Evolutionary conservation across 2,797 vertebrate species (phyloP).

Genomic region (Novumbra hubbsi): DNA sequence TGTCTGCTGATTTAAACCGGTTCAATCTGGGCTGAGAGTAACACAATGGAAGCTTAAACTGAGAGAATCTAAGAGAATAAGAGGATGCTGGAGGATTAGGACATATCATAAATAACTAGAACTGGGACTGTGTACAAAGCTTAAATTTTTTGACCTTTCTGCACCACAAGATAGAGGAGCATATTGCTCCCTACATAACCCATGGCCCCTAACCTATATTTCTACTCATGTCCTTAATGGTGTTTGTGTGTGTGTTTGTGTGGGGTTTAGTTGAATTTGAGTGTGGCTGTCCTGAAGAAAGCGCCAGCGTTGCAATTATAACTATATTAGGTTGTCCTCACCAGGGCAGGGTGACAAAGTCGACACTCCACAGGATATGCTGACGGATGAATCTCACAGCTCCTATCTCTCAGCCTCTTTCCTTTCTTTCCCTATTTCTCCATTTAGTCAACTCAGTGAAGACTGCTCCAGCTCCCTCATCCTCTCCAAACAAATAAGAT

Average conservation of each 20-base stretch:
- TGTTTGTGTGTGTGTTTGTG: not conserved
- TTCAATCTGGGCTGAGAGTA: too few relatives aligned
- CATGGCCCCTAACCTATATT: conserved; percentile 15
- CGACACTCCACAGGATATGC: conserved; percentile 45
- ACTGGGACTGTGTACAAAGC: not conserved
- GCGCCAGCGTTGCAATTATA: conserved; percentile 53
- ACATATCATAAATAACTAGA: conserved; percentile 21
- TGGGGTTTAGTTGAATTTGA: conserved; percentile 20
- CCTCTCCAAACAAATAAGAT: conserved; percentile 67
- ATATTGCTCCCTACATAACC: conserved; percentile 16
- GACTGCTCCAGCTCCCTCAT: conserved; percentile 30
- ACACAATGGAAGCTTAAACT: too few relatives aligned
- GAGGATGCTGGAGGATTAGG: conserved; percentile 11
- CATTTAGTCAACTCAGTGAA: conserved; percentile 54
- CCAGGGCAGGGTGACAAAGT: conserved; percentile 44
- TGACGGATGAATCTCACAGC: conserved; percentile 60
- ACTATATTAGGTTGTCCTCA: conserved; percentile 56
- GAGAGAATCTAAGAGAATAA: not conserved
- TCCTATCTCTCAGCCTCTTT: not conserved
- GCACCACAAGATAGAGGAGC: conserved; percentile 24
- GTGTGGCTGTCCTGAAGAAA: conserved; percentile 36
- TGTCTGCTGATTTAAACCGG: too few relatives aligned
- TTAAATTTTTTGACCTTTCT: conserved; percentile 20
- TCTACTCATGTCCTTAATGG: not conserved
- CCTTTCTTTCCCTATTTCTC: conserved; percentile 12